Base-by-base conservation (phyloP, 2,113 vertebrate species). In the Colaptes auratus region DNA sequence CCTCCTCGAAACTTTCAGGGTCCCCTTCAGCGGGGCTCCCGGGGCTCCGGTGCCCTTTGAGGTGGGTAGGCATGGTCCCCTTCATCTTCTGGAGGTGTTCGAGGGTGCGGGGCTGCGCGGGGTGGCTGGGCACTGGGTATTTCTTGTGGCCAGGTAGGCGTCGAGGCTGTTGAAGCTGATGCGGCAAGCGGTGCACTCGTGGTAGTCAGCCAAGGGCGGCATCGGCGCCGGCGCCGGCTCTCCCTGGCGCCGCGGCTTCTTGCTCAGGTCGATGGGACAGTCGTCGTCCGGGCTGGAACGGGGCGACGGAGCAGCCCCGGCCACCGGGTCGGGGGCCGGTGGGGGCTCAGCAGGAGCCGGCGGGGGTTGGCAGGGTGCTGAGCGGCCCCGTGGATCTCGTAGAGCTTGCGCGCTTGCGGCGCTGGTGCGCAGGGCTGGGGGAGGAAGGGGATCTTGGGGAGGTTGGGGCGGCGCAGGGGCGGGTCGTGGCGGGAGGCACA, bases 111-210 rank as follows among this genome's bases (percentile, higher is more conserved):
- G 98, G 97, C 89, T 98, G 98, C 63, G 97, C 17, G 98, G 98
- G 50, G 98, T 98, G 87, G 98, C 98, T 0, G 98, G 98, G 93
- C 99, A 99, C 83, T 99, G 99, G n/a, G 97, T 98, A 99, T 73
- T 99, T 98, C 97, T 99, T 99, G 93, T 99, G 99, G 98, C 98
- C 96, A 99, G 93, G 96, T 99, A 99, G 97, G 98, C 98, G 95
- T 99, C 99, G 20, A 99, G 98, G 97, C 98, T 99, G 98, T 99
- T 98, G 97, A 99, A 99, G 97, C 99, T 99, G 96, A 99, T 98
- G 90, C 99, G 98, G 97, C 99, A 99, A 3, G 99, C 98, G 0
- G 99, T 99, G 96, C 99, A 99, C 94, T 99, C 99, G 90, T 99
- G 99, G 97, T 99, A 99, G 86, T 99, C 99, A 0, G 98, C 98